Base-by-base conservation (phyloP, 2,888 invertebrate genomes). In the Villa cingulata region DNA sequence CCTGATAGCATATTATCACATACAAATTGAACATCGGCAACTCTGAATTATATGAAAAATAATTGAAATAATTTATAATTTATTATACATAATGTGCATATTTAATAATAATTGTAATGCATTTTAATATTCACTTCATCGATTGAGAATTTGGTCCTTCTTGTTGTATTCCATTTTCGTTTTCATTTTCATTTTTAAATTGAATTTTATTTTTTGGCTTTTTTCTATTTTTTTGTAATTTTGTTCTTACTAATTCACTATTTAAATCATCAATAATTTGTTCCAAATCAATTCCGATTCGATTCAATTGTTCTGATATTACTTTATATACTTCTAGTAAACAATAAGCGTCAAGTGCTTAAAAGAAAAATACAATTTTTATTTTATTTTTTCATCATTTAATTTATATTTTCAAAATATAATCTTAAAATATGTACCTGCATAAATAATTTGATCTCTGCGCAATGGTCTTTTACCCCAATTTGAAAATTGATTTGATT, bases 401-500 rank as follows among this genome's bases (percentile, higher is more conserved):
- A 9, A 9, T 29, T n/a, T n/a, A n/a, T n/a, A n/a, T n/a, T 34
- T 14, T 34, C 4, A 15, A 34, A 15, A 14, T 34, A n/a, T 10
- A 34, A n/a, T 4, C 2, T 4, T 34, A 14, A 4, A 34, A 34
- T 14, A 27, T 43, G 55, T 54, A 75, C 76, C 76, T 51, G 90
- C 90, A 72, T 91, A 91, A 39, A 72, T 66, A 49, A 88, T 75
- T 72, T 92, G 91, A 51, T 81, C 80, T 38, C 75, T 72, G 42
- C 89, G 70, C 45, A 92, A 62, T 12, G 91, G 91, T 55, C 91
- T 73, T 56, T 81, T 76, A 59, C 88, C 86, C 91, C 91, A 92
- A 66, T 91, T 88, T 0, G 89, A 89, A 68, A 88, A 86, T 61
- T 90, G 90, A 68, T 91, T 87, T n/a, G 80, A 78, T 67, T 92